Conservation (phyloP, 2,888 invertebrate species). For the Ephialtes manifestator region DNA sequence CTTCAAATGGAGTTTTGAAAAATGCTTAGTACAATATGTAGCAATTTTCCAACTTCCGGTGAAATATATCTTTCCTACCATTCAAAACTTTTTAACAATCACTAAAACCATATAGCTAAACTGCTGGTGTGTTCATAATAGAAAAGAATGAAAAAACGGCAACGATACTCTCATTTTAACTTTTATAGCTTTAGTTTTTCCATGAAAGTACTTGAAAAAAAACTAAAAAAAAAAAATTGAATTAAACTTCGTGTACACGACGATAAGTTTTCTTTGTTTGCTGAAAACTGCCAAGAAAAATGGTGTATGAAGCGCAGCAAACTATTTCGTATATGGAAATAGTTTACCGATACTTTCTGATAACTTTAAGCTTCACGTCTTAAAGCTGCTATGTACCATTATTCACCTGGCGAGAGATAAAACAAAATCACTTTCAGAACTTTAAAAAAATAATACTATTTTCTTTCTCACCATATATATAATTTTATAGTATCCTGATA, state of each 20-base stretch:
- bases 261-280: conserved; percentile 17
- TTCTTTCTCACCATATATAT: not conserved
- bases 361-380: not conserved
- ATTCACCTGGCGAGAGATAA: not conserved
- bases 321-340: conserved; percentile 24
- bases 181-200: not conserved
- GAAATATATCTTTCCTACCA: not conserved
- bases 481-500: not conserved
- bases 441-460: not conserved
- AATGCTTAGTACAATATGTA: not conserved
- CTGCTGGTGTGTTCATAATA: not conserved
- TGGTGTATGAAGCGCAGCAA: not conserved
- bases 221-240: too few relatives aligned
- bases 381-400: not conserved
- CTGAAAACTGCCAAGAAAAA: conserved; percentile 11
- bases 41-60: not conserved
- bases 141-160: not conserved
- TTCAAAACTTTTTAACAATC: conserved; percentile 7
- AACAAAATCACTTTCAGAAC: not conserved
- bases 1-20: not conserved
- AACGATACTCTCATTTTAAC: not conserved
- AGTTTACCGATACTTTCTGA: conserved; percentile 15
- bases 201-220: not conserved
- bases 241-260: conserved; percentile 1
- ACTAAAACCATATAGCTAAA: not conserved